A percentile compares a stretch with the other conserved stretches of the same genome.
These are phyloP conservation scores for Mobula birostris DNA, from an alignment of 2,113 vertebrate genomes.

Conservation along the genomic window DNA sequence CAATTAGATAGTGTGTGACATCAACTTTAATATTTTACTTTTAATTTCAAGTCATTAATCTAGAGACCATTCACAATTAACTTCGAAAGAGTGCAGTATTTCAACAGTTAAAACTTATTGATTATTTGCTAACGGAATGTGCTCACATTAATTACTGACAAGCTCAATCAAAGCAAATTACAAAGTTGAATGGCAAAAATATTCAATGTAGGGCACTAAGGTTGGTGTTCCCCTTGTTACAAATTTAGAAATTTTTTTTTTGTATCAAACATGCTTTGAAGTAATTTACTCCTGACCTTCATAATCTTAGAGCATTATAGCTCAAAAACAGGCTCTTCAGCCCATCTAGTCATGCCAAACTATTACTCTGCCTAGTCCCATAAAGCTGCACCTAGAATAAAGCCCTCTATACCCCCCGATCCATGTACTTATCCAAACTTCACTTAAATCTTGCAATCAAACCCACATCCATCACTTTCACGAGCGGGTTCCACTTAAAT, in stretches of 20 bases:
- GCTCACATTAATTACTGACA: not conserved
- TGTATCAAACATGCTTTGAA: not conserved
- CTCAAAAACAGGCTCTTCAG: too few species aligned
- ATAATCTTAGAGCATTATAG: too few species aligned
- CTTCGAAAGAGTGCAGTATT: not conserved
- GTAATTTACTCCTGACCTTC: not conserved
- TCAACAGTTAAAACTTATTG: not conserved
- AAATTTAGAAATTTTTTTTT: not conserved
- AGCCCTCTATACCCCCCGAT: too few species aligned
- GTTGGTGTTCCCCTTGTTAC: not conserved
- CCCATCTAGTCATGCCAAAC: too few species aligned
- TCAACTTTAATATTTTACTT: not conserved
- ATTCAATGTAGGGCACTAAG: not conserved
- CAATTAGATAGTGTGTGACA: slow-evolving; percentile 5
- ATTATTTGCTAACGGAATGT: not conserved
- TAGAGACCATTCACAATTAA: slow-evolving; percentile 14
- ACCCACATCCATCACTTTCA: too few species aligned
- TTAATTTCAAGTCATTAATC: not conserved
- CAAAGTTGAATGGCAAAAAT: not conserved
- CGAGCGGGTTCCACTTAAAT: too few species aligned
- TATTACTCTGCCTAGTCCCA: too few species aligned
- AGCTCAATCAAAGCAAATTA: not conserved
- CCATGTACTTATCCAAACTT: too few species aligned
- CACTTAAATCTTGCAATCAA: too few species aligned
- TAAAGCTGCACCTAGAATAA: too few species aligned